Conservation (phyloP, 1,140 invertebrate genomes). For the Trialeurodes vaporariorum region DNA sequence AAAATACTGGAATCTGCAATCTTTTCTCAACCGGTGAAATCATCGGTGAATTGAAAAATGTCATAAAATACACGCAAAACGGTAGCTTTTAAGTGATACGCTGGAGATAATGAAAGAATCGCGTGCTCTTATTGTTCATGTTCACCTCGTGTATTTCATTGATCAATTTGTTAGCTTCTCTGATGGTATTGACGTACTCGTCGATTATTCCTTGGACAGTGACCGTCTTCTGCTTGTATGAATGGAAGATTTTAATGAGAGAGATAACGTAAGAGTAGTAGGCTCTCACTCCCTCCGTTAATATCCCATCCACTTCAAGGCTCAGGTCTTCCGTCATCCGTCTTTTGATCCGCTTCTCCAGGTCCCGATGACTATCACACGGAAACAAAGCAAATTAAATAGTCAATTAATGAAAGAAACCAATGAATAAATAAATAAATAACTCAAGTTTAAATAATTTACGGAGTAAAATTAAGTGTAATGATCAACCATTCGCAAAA, state of each 20-base stretch:
- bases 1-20: too few species aligned
- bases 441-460: background rate
- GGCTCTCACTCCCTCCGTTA: background rate
- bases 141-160: background rate
- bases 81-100: too few species aligned
- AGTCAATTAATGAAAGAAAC: too few species aligned
- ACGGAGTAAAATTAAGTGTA: background rate
- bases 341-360: background rate
- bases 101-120: too few species aligned
- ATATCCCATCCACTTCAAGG: background rate
- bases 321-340: background rate
- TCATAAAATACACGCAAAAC: too few species aligned
- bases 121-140: too few species aligned
- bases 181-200: background rate
- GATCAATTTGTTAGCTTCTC: background rate
- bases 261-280: background rate
- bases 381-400: too few species aligned
- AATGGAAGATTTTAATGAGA: background rate
- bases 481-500: too few species aligned
- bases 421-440: background rate
- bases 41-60: too few species aligned
- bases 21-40: too few species aligned
- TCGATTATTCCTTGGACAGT: background rate
- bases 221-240: background rate
- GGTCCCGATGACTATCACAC: conserved; percentile 3